Evolutionary conservation across 37 sponge, comb jelly and placozoan species (phyloP).

Genomic region (Ephydatia muelleri): DNA sequence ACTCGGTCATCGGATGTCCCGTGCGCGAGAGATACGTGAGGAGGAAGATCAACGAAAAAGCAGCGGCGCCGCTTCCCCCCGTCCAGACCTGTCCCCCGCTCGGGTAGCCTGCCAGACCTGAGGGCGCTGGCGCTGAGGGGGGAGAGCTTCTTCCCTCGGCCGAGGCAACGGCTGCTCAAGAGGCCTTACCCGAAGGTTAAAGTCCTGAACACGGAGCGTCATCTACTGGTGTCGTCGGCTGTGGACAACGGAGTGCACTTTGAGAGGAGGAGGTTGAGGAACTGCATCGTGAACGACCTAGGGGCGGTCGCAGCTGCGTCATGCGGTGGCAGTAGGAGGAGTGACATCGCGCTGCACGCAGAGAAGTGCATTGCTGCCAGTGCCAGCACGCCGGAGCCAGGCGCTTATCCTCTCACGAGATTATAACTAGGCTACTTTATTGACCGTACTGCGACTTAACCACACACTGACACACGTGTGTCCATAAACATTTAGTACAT

Average conservation of each 20-base stretch:
- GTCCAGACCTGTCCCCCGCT: too few relatives aligned
- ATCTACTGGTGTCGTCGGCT: not conserved
- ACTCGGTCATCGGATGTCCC: too few relatives aligned
- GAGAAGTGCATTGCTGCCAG: slow-evolving; percentile 37
- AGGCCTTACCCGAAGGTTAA: not conserved
- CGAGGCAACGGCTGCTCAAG: not conserved
- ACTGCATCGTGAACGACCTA: slow-evolving; percentile 23
- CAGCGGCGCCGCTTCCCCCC: not conserved
- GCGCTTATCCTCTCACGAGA: not conserved
- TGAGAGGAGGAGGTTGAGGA: slow-evolving; percentile 1
- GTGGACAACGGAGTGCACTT: too few relatives aligned
- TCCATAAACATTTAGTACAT: not conserved
- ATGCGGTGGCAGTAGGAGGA: not conserved
- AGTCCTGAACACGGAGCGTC: slow-evolving; percentile 19
- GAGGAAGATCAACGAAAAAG: too few relatives aligned
- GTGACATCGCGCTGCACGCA: slow-evolving; percentile 9
- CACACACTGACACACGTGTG: not conserved
- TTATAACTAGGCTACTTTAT: not conserved
- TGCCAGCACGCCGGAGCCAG: slow-evolving; percentile 50
- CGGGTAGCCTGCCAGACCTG: too few relatives aligned
- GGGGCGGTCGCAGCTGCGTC: not conserved
- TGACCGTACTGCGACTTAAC: not conserved
- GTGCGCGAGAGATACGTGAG: too few relatives aligned
- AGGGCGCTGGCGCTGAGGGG: not conserved
- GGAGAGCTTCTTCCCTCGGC: not conserved